A percentile compares a stretch with the other conserved stretches of the same genome.
phyloP scores from a whole-genome alignment of 1,140 invertebrate species.

The Acromyrmex echinatior region DNA sequence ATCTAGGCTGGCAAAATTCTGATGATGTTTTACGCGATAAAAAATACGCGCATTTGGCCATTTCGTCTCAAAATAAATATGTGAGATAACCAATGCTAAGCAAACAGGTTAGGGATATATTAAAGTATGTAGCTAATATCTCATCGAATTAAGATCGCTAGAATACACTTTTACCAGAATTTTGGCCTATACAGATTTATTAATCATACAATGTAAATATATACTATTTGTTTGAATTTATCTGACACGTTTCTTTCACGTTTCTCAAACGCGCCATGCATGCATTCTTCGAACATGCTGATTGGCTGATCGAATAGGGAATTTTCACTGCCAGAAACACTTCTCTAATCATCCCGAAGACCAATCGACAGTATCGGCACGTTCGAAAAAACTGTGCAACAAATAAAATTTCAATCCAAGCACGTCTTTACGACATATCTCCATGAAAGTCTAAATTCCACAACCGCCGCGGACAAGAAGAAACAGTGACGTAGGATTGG shows the following conservation, averaged over 20 bases:
- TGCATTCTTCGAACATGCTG: background rate
- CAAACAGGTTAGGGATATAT: background rate
- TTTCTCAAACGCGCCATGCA: background rate
- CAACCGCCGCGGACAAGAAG: background rate
- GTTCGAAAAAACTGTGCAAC: background rate
- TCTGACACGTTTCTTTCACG: no score
- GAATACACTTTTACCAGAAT: background rate
- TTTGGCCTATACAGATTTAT: background rate
- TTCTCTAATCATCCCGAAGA: background rate
- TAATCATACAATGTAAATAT: background rate
- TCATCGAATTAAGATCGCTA: background rate
- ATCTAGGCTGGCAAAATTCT: background rate
- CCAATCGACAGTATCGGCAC: background rate
- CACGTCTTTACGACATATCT: background rate
- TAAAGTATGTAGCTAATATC: background rate
- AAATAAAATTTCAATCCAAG: background rate
- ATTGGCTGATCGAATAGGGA: background rate
- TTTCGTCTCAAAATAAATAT: background rate
- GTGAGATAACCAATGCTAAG: background rate
- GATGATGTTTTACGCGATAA: background rate
- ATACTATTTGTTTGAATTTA: background rate
- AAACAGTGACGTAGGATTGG: background rate
- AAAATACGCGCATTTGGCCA: background rate
- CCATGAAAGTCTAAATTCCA: background rate
- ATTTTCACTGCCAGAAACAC: background rate